A percentile compares a stretch with the other conserved stretches of the same genome.
Evolutionary conservation across 2,113 vertebrate genomes (phyloP).

Genomic region (Protobothrops mucrosquamatus): DNA sequence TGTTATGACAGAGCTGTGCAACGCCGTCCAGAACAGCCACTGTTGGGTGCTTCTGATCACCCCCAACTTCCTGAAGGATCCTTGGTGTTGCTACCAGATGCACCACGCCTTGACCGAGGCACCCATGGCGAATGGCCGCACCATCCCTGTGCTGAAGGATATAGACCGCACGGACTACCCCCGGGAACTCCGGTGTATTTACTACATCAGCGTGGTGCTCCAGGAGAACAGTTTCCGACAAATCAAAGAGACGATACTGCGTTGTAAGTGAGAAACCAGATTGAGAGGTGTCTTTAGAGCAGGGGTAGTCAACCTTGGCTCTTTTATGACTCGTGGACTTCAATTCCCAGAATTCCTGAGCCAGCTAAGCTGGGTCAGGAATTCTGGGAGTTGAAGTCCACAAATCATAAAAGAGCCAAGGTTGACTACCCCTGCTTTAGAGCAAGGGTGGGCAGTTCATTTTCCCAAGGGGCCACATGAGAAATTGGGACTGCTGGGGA

Average conservation of each 20-base stretch:
- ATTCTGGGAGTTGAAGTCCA: too few species aligned
- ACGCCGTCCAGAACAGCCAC: slow-evolving; percentile 79
- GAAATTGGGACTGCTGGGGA: too few species aligned
- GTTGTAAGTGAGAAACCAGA: slow-evolving; percentile 72
- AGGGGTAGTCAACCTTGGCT: too few species aligned
- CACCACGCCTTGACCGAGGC: slow-evolving; percentile 80
- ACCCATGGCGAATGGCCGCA: slow-evolving; percentile 73
- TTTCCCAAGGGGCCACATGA: background rate
- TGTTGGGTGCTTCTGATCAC: slow-evolving; percentile 82
- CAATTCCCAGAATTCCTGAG: too few species aligned
- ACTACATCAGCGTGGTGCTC: slow-evolving; percentile 69
- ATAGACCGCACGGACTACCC: slow-evolving; percentile 76
- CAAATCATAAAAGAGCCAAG: too few species aligned
- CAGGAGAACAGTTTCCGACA: slow-evolving; percentile 68
- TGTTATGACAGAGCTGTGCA: slow-evolving; percentile 76
- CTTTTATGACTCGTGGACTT: too few species aligned
- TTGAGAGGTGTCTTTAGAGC: background rate
- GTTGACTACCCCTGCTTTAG: background rate
- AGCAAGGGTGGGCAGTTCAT: background rate
- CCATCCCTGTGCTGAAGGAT: slow-evolving; percentile 78
- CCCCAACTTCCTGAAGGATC: slow-evolving; percentile 77
- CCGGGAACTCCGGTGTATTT: slow-evolving; percentile 77
- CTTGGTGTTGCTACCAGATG: slow-evolving; percentile 88
- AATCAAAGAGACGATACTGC: slow-evolving; percentile 70
- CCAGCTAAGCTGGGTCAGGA: too few species aligned